phyloP scores from a whole-genome alignment of 2,797 vertebrate species.

The Cygnus olor region DNA sequence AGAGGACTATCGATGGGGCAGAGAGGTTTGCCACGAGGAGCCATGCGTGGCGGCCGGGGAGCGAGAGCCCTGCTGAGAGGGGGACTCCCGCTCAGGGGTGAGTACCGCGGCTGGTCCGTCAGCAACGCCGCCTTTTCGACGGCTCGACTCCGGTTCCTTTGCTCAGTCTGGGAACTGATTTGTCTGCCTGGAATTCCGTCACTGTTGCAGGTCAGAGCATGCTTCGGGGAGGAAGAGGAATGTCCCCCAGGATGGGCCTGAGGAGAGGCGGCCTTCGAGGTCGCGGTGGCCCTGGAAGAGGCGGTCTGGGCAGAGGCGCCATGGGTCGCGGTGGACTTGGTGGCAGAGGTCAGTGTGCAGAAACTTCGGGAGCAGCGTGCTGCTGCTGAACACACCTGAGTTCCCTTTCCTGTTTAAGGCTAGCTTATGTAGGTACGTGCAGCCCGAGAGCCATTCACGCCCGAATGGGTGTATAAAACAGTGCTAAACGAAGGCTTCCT shows the following conservation, averaged over 20 bases:
- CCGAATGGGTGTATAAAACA: accelerated
- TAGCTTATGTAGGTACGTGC: accelerated
- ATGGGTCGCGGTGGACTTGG: slow-evolving; percentile 83
- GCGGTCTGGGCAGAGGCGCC: slow-evolving; percentile 81
- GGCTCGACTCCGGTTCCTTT: neutral
- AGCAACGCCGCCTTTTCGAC: neutral
- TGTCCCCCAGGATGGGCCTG: slow-evolving; percentile 85
- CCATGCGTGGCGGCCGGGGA: slow-evolving; percentile 86
- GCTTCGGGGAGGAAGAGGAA: slow-evolving; percentile 87
- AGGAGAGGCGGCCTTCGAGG: slow-evolving; percentile 85
- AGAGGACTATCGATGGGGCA: slow-evolving; percentile 84
- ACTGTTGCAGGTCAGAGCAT: slow-evolving; percentile 79
- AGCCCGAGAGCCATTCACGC: accelerated
- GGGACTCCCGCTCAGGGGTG: slow-evolving; percentile 90
- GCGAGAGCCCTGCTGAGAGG: slow-evolving; percentile 86
- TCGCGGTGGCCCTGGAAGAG: slow-evolving; percentile 85
- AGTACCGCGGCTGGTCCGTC: accelerated
- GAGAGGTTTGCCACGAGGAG: slow-evolving; percentile 87
- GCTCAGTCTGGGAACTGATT: neutral
- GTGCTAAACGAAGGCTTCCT: accelerated
- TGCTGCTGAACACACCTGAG: neutral
- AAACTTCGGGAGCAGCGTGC: accelerated
- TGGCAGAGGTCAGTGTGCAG: slow-evolving; percentile 82
- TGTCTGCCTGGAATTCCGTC: neutral
- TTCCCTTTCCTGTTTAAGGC: neutral